These are phyloP conservation scores for Hydraecia micacea DNA, from an alignment of 2,888 invertebrate genomes.

Conservation along the genomic window DNA sequence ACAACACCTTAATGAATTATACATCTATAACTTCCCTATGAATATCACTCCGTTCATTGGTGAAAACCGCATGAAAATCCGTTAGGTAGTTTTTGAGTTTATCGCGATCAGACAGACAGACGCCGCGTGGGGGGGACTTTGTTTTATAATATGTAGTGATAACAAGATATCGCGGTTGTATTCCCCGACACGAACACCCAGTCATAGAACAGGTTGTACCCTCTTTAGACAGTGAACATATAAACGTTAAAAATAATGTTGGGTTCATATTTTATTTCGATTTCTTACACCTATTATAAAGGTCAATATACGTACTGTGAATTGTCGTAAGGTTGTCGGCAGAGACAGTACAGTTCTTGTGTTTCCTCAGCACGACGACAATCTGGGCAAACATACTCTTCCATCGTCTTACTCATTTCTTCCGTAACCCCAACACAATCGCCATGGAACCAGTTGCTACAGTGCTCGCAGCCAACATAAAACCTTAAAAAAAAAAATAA, in stretches of 20 bases:
- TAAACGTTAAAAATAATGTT: neutral
- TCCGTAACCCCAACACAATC: slow-evolving; percentile 98
- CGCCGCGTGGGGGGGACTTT: too few species aligned
- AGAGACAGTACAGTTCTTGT: slow-evolving; percentile 98
- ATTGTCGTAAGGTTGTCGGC: slow-evolving; percentile 98
- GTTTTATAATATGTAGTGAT: neutral
- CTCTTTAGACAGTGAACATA: neutral
- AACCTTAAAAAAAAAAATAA: slow-evolving; percentile 91
- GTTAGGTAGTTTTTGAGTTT: too few species aligned
- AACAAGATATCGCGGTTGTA: neutral
- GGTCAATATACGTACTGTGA: slow-evolving; percentile 93
- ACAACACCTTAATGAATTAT: too few species aligned
- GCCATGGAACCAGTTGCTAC: slow-evolving; percentile 99
- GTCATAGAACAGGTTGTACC: neutral
- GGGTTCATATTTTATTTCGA: neutral
- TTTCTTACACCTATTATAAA: neutral
- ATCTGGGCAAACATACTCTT: slow-evolving; percentile 96
- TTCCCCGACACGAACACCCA: too few species aligned
- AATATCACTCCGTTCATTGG: too few species aligned
- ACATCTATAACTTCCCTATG: too few species aligned
- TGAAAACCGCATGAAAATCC: too few species aligned
- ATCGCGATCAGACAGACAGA: too few species aligned
- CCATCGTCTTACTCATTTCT: slow-evolving; percentile 96
- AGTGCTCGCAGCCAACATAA: slow-evolving; percentile 99
- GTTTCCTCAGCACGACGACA: slow-evolving; percentile 96